Evolutionary conservation across 2,113 vertebrate genomes (phyloP).

Genomic region (Plectropomus leopardus): DNA sequence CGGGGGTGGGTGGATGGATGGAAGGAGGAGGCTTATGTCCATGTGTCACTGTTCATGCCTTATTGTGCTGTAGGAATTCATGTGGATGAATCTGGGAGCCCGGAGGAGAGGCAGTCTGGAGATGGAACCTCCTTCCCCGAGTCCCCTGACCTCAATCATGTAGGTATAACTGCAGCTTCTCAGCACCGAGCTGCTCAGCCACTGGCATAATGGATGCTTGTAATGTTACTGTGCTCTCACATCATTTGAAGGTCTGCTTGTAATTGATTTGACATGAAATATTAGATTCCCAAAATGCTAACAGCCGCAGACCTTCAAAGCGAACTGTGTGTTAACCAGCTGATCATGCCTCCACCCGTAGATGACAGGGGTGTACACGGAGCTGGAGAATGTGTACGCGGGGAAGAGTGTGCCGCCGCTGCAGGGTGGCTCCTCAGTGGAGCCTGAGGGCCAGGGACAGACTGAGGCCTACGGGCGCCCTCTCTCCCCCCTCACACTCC

Average conservation of each 20-base stretch:
- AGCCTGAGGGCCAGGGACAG: constrained; percentile 80
- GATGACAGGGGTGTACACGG: constrained; percentile 97
- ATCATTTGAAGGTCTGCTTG: constrained; percentile 68
- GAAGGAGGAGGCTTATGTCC: constrained; percentile 43
- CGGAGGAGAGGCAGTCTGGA: constrained; percentile 96
- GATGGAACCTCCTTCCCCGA: constrained; percentile 98
- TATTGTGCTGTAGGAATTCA: constrained; percentile 87
- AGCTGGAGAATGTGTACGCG: constrained; percentile 90
- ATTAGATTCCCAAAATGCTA: constrained; percentile 5
- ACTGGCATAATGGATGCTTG: constrained; percentile 51
- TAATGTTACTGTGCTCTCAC: constrained; percentile 60
- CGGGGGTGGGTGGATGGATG: constrained; percentile 56
- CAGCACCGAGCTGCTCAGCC: constrained; percentile 39
- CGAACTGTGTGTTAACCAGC: constrained; percentile 67
- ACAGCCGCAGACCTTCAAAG: constrained; percentile 66
- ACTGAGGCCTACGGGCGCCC: constrained; percentile 85
- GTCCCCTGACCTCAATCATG: constrained; percentile 96
- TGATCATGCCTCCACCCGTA: constrained; percentile 82
- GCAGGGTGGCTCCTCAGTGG: constrained; percentile 84
- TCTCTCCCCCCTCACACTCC: constrained; percentile 84
- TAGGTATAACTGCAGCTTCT: constrained; percentile 82
- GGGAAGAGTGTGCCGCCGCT: constrained; percentile 85
- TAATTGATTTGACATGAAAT: background rate
- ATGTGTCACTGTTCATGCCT: constrained; percentile 70
- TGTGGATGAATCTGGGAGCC: constrained; percentile 88